phyloP scores from a whole-genome alignment of 2,797 vertebrate species.

The Pelodytes ibericus region DNA sequence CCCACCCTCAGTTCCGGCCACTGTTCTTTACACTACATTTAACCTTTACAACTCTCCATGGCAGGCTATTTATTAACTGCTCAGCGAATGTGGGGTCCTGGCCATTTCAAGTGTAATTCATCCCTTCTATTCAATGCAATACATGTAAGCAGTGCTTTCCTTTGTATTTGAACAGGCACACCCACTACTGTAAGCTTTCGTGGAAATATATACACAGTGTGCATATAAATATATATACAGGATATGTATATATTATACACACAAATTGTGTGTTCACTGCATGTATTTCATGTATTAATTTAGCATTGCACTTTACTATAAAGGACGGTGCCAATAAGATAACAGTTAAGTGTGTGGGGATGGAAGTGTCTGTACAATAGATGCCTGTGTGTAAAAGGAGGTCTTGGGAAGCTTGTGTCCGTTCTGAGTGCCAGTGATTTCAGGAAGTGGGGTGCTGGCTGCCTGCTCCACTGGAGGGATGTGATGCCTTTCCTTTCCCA shows the following conservation, averaged over 20 bases:
- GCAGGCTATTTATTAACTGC: neutral
- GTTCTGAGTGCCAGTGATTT: neutral
- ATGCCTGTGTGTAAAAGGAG: neutral
- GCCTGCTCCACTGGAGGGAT: neutral
- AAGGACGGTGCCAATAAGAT: neutral
- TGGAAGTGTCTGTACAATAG: neutral
- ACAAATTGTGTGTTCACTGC: neutral
- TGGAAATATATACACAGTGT: too few relatives aligned
- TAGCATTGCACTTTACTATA: neutral
- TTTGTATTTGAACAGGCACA: slow-evolving; percentile 31
- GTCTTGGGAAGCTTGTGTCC: neutral
- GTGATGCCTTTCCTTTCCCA: slow-evolving; percentile 28
- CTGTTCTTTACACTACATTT: neutral
- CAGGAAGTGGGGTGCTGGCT: neutral
- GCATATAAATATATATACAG: too few relatives aligned
- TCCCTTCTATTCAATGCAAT: neutral
- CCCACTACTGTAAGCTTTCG: slow-evolving; percentile 14
- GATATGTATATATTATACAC: neutral
- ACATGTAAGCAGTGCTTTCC: neutral
- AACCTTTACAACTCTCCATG: neutral
- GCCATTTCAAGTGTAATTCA: neutral
- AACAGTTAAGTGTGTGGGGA: neutral
- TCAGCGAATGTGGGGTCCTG: neutral
- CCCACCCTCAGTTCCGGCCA: neutral
- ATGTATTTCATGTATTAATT: neutral